Conservation (phyloP, 2,797 vertebrate genomes). For the Trachops cirrhosus region DNA sequence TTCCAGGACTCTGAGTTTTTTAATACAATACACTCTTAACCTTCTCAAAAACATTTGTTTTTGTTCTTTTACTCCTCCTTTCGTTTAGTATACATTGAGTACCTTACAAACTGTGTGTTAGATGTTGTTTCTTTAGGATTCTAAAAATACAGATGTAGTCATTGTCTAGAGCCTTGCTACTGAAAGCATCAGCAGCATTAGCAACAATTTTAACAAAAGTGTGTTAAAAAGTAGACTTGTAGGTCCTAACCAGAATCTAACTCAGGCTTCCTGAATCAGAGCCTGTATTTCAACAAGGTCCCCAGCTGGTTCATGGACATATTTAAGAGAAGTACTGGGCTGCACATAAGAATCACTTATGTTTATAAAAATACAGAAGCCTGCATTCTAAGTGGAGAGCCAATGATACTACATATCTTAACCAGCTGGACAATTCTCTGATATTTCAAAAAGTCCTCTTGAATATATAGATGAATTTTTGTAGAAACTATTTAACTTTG, state of each 20-base stretch:
- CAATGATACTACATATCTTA: not conserved
- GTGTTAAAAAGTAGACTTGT: not conserved
- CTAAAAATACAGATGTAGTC: conserved; percentile 22
- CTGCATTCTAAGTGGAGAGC: not conserved
- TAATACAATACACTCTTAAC: not conserved
- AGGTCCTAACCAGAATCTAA: not conserved
- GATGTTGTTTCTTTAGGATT: not conserved
- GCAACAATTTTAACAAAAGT: not conserved
- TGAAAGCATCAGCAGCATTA: not conserved
- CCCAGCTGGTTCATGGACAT: not conserved
- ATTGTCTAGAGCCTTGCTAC: not conserved
- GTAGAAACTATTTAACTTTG: not conserved
- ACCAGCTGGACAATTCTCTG: not conserved
- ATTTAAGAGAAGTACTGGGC: not conserved
- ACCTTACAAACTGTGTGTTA: not conserved
- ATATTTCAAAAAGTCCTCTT: not conserved
- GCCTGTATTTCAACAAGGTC: not conserved
- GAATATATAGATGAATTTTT: not conserved
- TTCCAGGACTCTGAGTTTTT: not conserved
- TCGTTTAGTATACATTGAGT: not conserved
- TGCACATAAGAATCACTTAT: not conserved
- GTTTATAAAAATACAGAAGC: not conserved
- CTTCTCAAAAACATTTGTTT: not conserved
- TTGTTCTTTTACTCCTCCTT: not conserved
- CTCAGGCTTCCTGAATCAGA: not conserved